phyloP scores from a whole-genome alignment of 2,888 invertebrate species.

The Myopa tessellatipennis region DNA sequence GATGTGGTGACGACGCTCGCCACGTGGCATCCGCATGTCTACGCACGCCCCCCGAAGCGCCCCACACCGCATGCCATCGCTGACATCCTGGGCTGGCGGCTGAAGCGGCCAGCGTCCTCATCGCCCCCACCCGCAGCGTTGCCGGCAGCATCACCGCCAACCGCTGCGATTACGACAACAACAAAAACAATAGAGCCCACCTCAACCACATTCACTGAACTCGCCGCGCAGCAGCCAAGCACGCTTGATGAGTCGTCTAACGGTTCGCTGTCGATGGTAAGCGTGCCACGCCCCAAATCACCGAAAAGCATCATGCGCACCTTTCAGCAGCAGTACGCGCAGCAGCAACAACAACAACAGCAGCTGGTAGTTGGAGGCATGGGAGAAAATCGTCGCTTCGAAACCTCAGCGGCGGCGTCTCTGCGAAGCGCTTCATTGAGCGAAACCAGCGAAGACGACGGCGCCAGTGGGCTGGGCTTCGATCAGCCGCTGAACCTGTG shows the following conservation, averaged over 20 bases:
- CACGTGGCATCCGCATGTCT: constrained; percentile 91
- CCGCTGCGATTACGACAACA: not conserved
- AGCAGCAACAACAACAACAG: constrained; percentile 55
- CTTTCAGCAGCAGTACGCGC: constrained; percentile 62
- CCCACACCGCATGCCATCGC: constrained; percentile 90
- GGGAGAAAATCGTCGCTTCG: not conserved
- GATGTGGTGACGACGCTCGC: constrained; percentile 46
- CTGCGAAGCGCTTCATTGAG: constrained; percentile 63
- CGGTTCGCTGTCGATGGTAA: constrained; percentile 39
- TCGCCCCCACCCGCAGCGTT: constrained; percentile 10
- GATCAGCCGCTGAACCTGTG: constrained; percentile 74
- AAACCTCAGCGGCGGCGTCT: constrained; percentile 45
- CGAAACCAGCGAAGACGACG: constrained; percentile 68
- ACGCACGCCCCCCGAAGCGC: constrained; percentile 81
- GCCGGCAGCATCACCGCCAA: constrained; percentile 18
- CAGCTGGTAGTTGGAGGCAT: not conserved
- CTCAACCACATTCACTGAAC: constrained; percentile 26
- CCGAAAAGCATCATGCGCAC: constrained; percentile 64
- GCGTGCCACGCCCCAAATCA: constrained; percentile 57
- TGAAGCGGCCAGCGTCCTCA: not conserved
- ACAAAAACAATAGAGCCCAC: constrained; percentile 4
- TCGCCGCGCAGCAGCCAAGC: not conserved
- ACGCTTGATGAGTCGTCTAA: constrained; percentile 49
- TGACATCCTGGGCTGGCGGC: constrained; percentile 81
- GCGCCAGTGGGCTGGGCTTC: constrained; percentile 46